A percentile compares a stretch with the other conserved stretches of the same genome.
Evolutionary conservation across 1,140 invertebrate genomes (phyloP).

Genomic region (Phocides pigmalion): DNA sequence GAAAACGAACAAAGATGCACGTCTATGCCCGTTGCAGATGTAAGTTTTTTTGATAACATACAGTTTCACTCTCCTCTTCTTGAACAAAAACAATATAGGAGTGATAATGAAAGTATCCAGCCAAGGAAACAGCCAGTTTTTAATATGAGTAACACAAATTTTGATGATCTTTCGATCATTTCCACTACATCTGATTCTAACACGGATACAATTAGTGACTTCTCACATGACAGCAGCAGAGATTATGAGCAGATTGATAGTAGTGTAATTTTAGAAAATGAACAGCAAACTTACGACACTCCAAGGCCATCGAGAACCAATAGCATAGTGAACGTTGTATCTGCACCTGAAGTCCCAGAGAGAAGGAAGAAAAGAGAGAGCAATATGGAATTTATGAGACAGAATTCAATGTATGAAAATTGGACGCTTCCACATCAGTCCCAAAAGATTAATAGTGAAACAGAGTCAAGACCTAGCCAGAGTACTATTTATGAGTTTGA

Average conservation of each 20-base stretch:
- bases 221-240: conserved; percentile 62
- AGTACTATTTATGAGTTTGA: conserved; percentile 78
- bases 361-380: conserved; percentile 61
- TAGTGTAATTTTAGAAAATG: conserved; percentile 44
- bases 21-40: conserved; percentile 72
- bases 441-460: conserved; percentile 25
- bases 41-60: conserved; percentile 74
- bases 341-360: conserved; percentile 57
- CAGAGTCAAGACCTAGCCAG: conserved; percentile 55
- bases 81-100: conserved; percentile 63
- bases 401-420: conserved; percentile 72
- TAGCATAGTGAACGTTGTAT: conserved; percentile 55
- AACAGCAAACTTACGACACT: conserved; percentile 64
- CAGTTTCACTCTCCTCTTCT: conserved; percentile 73
- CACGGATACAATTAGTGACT: conserved; percentile 62
- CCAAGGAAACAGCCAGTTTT: conserved; percentile 46
- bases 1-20: conserved; percentile 58
- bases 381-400: conserved; percentile 55
- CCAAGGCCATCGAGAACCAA: conserved; percentile 60
- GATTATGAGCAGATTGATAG: conserved; percentile 57
- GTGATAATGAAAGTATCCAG: conserved; percentile 41
- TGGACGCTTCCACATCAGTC: conserved; percentile 57
- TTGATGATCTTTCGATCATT: conserved; percentile 71
- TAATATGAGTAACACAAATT: conserved; percentile 55
- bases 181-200: conserved; percentile 69